A percentile compares a stretch with the other conserved stretches of the same genome.
These are phyloP conservation scores for Ageneiosus marmoratus DNA, from an alignment of 2,113 vertebrate species.

Conservation along the genomic window DNA sequence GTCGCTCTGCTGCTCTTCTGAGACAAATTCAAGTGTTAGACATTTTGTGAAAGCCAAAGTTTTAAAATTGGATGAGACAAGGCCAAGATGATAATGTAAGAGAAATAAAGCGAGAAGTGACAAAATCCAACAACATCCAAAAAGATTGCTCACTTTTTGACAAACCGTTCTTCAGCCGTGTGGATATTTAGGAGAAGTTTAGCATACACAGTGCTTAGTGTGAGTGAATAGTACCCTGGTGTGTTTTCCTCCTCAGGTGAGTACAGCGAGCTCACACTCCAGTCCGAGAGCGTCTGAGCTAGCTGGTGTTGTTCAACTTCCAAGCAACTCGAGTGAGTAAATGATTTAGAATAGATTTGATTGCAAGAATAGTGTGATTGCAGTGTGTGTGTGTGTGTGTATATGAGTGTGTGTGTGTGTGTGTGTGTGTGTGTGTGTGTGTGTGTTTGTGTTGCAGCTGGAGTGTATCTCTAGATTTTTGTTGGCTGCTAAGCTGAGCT, in stretches of 20 bases:
- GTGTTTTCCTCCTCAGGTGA: neutral
- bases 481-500: too few species aligned
- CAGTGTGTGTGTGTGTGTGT: neutral
- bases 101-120: neutral
- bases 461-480: too few species aligned
- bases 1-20: neutral
- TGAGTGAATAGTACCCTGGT: neutral
- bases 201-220: neutral
- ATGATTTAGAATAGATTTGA: too few species aligned
- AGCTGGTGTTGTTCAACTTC: neutral
- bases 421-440: conserved; percentile 12
- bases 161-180: neutral
- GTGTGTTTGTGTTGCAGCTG: neutral
- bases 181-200: neutral
- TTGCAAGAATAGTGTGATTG: too few species aligned
- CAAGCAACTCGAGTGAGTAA: too few species aligned
- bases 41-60: neutral
- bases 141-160: neutral
- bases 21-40: neutral
- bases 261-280: neutral
- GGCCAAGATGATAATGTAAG: neutral
- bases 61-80: neutral
- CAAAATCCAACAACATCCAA: neutral
- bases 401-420: neutral
- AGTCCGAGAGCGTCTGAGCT: neutral